phyloP scores from a whole-genome alignment of 2,113 vertebrate genomes.

The Pterocles gutturalis region DNA sequence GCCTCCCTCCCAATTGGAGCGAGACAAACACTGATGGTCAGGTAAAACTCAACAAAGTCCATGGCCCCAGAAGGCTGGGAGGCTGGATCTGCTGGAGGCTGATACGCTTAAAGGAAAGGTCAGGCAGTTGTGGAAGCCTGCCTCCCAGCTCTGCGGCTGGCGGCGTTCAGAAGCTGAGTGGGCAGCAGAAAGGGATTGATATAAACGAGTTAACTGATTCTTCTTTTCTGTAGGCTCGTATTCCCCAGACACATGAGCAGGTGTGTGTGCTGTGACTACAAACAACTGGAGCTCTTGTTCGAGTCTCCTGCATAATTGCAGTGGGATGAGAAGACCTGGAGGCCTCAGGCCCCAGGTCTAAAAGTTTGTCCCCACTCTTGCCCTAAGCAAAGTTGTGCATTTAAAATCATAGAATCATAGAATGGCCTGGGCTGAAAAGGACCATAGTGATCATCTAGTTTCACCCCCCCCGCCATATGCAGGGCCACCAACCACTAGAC shows the following conservation, averaged over 20 bases:
- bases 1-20: no score
- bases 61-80: not conserved
- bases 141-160: not conserved
- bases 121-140: slow-evolving; percentile 15
- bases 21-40: no score
- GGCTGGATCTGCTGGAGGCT: slow-evolving; percentile 28
- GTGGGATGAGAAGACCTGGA: not conserved
- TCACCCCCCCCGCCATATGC: no score
- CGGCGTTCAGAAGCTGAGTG: not conserved
- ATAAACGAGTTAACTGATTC: not conserved
- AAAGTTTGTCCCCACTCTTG: not conserved
- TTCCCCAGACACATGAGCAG: not conserved
- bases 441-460: no score
- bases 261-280: not conserved
- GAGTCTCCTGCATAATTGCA: not conserved
- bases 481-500: no score
- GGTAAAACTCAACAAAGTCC: slow-evolving; percentile 34
- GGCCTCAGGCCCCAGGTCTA: not conserved
- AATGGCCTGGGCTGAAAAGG: no score
- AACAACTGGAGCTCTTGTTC: not conserved
- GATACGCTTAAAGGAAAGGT: slow-evolving; percentile 44
- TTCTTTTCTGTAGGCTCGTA: not conserved
- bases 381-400: not conserved
- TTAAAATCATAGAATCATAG: no score
- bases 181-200: not conserved